phyloP scores from a whole-genome alignment of 2,888 invertebrate species.

The Drosophila histrio region DNA sequence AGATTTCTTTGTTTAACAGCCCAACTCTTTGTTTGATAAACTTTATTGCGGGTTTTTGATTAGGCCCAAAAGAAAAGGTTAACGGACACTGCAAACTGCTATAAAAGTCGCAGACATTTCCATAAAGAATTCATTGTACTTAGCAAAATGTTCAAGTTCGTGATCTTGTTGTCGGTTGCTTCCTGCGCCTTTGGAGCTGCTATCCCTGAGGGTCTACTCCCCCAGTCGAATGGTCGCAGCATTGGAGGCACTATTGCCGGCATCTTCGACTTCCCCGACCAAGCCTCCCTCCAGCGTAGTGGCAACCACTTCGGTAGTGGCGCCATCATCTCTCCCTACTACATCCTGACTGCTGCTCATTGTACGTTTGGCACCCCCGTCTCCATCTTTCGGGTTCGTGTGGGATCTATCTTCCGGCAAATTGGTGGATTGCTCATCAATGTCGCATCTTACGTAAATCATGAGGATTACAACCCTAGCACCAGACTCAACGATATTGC shows the following conservation, averaged over 20 bases:
- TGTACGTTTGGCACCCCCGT: constrained; percentile 83
- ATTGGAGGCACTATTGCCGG: constrained; percentile 73
- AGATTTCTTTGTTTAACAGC: background rate
- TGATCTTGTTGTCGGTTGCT: constrained; percentile 60
- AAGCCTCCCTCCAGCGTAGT: constrained; percentile 71
- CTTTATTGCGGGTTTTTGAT: background rate
- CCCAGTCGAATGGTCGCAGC: constrained; percentile 78
- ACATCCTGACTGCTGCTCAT: constrained; percentile 87
- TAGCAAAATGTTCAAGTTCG: constrained; percentile 41
- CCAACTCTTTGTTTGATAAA: background rate
- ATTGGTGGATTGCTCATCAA: constrained; percentile 61
- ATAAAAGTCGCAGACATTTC: background rate
- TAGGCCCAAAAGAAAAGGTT: background rate
- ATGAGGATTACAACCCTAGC: constrained; percentile 82
- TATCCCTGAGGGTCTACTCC: constrained; percentile 63
- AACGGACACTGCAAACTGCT: background rate
- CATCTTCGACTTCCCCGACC: constrained; percentile 72
- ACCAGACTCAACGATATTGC: constrained; percentile 86
- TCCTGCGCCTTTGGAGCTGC: constrained; percentile 66
- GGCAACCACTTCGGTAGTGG: constrained; percentile 86
- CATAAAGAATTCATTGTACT: background rate
- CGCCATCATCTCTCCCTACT: constrained; percentile 84
- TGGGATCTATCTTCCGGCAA: constrained; percentile 85
- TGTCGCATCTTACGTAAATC: constrained; percentile 53
- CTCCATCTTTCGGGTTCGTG: constrained; percentile 83